These are phyloP conservation scores for Lochmaea capreae DNA, from an alignment of 2,888 invertebrate species.

Conservation along the genomic window DNA sequence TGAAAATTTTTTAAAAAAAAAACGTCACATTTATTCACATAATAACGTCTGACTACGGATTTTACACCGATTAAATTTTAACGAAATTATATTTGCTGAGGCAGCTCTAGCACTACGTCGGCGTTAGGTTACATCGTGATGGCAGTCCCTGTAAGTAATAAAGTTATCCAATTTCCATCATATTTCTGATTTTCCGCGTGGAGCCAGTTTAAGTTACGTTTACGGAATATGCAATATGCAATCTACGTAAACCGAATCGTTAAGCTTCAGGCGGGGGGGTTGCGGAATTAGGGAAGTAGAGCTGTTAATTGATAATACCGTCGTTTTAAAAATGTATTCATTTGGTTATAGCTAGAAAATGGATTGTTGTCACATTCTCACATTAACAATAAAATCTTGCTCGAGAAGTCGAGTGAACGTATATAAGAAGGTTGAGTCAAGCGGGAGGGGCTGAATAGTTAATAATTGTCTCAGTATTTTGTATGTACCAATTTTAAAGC, in stretches of 20 bases:
- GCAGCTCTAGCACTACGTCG: not conserved
- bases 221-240: conserved; percentile 26
- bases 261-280: conserved; percentile 5
- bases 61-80: conserved; percentile 19
- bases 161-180: conserved; percentile 29
- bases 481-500: too few species aligned
- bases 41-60: not conserved
- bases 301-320: not conserved
- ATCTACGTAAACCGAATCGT: conserved; percentile 17
- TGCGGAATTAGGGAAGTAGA: not conserved
- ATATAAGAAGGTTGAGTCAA: too few species aligned
- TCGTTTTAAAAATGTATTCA: not conserved
- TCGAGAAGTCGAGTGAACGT: too few species aligned
- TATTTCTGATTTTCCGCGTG: conserved; percentile 25
- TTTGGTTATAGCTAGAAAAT: too few species aligned
- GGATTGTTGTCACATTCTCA: too few species aligned
- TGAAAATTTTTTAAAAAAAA: not conserved
- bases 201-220: conserved; percentile 19
- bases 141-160: conserved; percentile 20
- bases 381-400: too few species aligned
- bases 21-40: not conserved
- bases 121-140: conserved; percentile 1
- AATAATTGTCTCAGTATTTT: too few species aligned
- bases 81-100: conserved; percentile 16
- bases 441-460: too few species aligned